Percentiles rank a stretch among this genome's conserved stretches.
phyloP scores from a whole-genome alignment of 2,113 vertebrate species.

The Zapornia atra region DNA sequence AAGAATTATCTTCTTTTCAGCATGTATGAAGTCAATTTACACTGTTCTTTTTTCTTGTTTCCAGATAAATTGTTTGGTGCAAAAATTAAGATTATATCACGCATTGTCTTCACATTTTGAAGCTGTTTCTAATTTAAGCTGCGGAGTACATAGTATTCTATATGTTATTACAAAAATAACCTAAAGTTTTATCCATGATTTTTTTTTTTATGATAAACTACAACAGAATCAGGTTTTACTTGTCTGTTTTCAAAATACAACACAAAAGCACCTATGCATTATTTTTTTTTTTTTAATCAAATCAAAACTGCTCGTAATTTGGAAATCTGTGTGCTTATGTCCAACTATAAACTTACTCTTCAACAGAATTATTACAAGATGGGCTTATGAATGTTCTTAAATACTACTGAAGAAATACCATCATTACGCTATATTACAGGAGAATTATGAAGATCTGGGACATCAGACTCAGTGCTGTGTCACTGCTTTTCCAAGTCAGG shows the following conservation, averaged over 20 bases:
- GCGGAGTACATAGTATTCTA: not conserved
- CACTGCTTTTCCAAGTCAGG: not conserved
- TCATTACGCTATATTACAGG: not conserved
- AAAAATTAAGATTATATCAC: not conserved
- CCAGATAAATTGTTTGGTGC: not conserved
- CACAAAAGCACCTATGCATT: not conserved
- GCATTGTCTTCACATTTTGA: not conserved
- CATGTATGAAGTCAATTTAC: not conserved
- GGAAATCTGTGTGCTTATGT: not conserved
- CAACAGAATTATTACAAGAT: not conserved
- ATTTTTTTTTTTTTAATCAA: not conserved
- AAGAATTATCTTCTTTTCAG: accelerated
- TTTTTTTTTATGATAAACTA: not conserved
- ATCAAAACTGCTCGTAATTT: not conserved
- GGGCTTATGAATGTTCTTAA: not conserved
- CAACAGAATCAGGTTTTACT: not conserved
- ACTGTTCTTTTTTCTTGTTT: not conserved
- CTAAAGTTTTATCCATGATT: not conserved
- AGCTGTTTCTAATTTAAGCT: not conserved
- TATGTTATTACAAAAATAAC: not conserved
- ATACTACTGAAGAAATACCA: not conserved
- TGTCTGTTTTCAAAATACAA: not conserved
- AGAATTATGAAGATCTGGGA: not conserved
- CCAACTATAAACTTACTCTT: not conserved
- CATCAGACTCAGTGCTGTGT: not conserved